Evolutionary conservation across 2,797 vertebrate genomes (phyloP), one percentile per base, ranked within the genome.

Genomic region (Crypturellus tataupa): DNA sequence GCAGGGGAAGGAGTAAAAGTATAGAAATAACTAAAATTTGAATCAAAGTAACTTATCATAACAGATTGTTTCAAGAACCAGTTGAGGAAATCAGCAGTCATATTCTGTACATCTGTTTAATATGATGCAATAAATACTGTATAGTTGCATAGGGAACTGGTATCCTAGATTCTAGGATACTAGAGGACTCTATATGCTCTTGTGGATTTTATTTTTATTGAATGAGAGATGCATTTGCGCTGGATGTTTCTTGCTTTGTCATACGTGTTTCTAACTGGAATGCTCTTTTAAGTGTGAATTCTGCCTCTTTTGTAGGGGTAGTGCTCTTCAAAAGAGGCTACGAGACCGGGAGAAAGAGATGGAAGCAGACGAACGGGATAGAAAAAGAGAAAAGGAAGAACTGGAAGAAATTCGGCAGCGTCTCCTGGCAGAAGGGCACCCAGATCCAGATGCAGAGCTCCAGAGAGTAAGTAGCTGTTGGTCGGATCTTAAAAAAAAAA

Each of bases 361-460:
- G 97, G 99, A 99, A 98, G 98, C 98, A 70, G 99, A 99, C 96
- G 99, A 99, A 97, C 98, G 99, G 93, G 99, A 99, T 95, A 98
- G 99, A 96, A 99, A 99, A 97, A 98, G 99, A 67, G 99, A 99
- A 97, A 99, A 99, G 97, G 99, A 99, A 97, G 99, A 99, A 97
- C 97, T 99, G 91, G 99, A 99, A 94, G 99, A 99, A 98, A 99
- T 99, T 97, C 98, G 99, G 95, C 99, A 99, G 97, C 98, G 99
- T 87, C 99, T 99, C 96, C 95, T 99, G 95, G 99, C 99, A 94
- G 99, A 99, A 98, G 99, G 99, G 68, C 99, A 99, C 94, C 99
- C 99, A 67, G 99, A 99, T 97, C 99, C 99, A 71, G 99, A 99
- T 95, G 99, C 99, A 80, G 99, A 99, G 95, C 98, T 99, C 47